phyloP scores from a whole-genome alignment of 2,113 vertebrate species.

The Cinclus cinclus region DNA sequence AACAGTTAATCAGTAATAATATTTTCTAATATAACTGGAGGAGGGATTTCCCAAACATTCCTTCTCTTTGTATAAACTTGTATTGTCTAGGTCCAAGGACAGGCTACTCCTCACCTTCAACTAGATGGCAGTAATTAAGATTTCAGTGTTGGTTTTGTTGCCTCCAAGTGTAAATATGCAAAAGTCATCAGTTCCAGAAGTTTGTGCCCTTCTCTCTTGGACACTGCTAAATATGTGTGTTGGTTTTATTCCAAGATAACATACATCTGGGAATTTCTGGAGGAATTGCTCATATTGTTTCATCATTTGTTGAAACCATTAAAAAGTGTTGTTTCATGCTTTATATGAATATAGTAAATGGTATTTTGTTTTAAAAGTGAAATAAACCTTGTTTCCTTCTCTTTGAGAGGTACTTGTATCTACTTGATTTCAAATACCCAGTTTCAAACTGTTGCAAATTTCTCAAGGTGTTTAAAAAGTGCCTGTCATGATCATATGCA shows the following conservation, averaged over 20 bases:
- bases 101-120: neutral
- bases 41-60: neutral
- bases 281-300: neutral
- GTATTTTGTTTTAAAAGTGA: neutral
- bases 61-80: neutral
- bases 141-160: neutral
- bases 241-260: neutral
- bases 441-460: neutral
- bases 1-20: neutral
- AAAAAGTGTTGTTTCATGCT: neutral
- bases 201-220: neutral
- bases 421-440: neutral
- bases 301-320: neutral
- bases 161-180: neutral
- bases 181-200: neutral
- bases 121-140: neutral
- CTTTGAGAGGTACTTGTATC: neutral
- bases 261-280: neutral
- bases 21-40: neutral
- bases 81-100: neutral
- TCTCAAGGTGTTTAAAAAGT: conserved; percentile 17
- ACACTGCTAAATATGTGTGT: neutral
- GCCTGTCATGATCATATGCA: neutral
- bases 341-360: neutral
- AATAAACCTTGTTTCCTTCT: neutral